Evolutionary conservation across 2,888 invertebrate species (phyloP), one percentile per base, ranked within the genome.

Genomic region (Slavum lentiscoides): DNA sequence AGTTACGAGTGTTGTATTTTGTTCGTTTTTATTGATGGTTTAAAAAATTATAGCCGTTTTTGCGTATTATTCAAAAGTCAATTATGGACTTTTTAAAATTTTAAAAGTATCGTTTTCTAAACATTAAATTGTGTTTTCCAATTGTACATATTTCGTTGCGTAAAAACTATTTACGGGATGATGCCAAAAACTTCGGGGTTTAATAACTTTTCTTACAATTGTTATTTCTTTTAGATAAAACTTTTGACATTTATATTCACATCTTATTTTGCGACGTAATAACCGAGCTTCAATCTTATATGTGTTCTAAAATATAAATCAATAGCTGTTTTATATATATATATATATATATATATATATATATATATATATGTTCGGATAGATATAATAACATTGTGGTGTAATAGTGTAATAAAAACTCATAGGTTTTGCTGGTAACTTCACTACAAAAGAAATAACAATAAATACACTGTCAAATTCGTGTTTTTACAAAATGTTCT

Each of bases 171-270:
- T 2, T 4, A 72, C 1, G 8, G 13, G 21, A 61, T 19, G 17
- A 59, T 23, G 43, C 21, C 59, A 59, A 59, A 39, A 72, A 59
- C 23, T 43, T 58, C 0, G 59, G 0, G 59, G 19, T 72, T 30
- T 43, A 19, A 74, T 49, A 53, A 62, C 74, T 62, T 74, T 74
- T 62, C 30, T 74, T 53, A 62, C n/a, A 53, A 64, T 74, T 53
- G 6, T 55, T 55, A 53, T 64, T 64, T 53, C 49, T 62, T 62
- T 62, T 43, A 23, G 43, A 61, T 23, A 39, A 23, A 73, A 73
- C 62, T 62, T 53, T 74, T 49, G n/a, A 30, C 3, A n/a, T 49
- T 23, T 62, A 53, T 53, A 30, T 49, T 49, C 67, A 15, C 15
- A 49, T 68, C 49, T 49, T 30, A 30, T 53, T 62, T 62, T 62